These are phyloP conservation scores for Encarsia formosa DNA, from an alignment of 2,888 invertebrate genomes.

Conservation along the genomic window DNA sequence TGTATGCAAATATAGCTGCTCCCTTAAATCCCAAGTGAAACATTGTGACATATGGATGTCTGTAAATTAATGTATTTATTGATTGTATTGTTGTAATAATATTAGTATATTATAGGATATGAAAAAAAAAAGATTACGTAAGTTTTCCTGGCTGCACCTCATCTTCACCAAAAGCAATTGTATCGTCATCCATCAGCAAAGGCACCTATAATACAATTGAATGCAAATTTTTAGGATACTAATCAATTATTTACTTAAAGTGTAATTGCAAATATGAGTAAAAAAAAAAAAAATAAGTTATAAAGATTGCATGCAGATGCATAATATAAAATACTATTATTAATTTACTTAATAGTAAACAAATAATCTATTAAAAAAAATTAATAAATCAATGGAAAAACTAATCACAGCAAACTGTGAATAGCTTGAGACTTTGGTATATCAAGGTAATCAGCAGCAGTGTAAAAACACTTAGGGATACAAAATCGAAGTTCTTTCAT, in stretches of 20 bases:
- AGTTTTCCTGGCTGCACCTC: constrained; percentile 52
- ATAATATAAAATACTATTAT: neutral
- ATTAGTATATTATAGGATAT: neutral
- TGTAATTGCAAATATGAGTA: neutral
- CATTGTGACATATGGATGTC: constrained; percentile 88
- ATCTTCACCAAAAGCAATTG: constrained; percentile 81
- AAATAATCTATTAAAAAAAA: too few species aligned
- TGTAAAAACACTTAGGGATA: too few species aligned
- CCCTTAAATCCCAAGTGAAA: constrained; percentile 88
- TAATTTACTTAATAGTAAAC: neutral
- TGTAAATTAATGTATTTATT: constrained; percentile 51
- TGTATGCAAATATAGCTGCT: constrained; percentile 78
- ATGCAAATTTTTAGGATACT: too few species aligned
- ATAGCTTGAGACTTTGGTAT: too few species aligned
- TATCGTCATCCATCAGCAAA: constrained; percentile 75
- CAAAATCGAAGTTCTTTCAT: too few species aligned
- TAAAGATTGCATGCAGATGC: too few species aligned
- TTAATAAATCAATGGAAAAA: too few species aligned
- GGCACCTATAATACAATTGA: constrained; percentile 64
- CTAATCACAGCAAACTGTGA: too few species aligned
- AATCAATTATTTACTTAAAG: too few species aligned
- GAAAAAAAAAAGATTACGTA: constrained; percentile 40
- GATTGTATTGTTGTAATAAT: neutral
- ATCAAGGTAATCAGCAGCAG: too few species aligned
- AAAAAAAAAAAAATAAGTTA: neutral